Base-by-base conservation (phyloP, 2,113 vertebrate genomes). In the Solea solea region DNA sequence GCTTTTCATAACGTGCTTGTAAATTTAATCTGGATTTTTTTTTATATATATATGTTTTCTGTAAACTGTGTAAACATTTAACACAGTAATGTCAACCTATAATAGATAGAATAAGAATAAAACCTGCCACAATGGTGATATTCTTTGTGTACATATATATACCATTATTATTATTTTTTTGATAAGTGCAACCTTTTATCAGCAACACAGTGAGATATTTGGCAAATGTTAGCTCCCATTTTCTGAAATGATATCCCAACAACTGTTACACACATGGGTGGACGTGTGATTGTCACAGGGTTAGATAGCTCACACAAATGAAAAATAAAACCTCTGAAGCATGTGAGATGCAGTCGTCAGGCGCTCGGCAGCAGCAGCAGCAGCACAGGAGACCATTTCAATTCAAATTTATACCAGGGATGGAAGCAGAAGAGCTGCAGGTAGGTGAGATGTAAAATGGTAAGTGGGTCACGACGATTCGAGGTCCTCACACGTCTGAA, bases 211-310 rank as follows among this genome's bases (percentile, higher is more conserved):
- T 34, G 41, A 63, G 62, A 81, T 61, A 73, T 72, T 69, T 60
- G 66, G 60, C 64, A 64, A 15, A 46, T 63, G 68, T 74, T 82
- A 79, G 74, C 66, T 69, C 80, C 77, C 80, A 80, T 76, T 82
- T 80, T 41, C 74, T 80, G 87, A 81, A 87, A 84, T 66, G 79
- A 88, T 72, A 75, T 78, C 85, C 88, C 82, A 83, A 90, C 82
- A 85, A 52, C 82, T 81, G 82, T 89, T 86, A 81, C 73, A 83
- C 87, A 87, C 84, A 85, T 80, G 90, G 80, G 34, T 75, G 80
- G 68, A 64, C 56, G 10, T 42, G 84, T 81, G 82, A 89, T 85
- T 84, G 86, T 87, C 88, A 86, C 80, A 57, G 72, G 76, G 83
- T 82, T 76, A 79, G 86, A 87, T 72, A 74, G 82, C 76, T 80